Evolutionary conservation across 2,113 vertebrate genomes (phyloP).

Genomic region (Solea senegalensis): DNA sequence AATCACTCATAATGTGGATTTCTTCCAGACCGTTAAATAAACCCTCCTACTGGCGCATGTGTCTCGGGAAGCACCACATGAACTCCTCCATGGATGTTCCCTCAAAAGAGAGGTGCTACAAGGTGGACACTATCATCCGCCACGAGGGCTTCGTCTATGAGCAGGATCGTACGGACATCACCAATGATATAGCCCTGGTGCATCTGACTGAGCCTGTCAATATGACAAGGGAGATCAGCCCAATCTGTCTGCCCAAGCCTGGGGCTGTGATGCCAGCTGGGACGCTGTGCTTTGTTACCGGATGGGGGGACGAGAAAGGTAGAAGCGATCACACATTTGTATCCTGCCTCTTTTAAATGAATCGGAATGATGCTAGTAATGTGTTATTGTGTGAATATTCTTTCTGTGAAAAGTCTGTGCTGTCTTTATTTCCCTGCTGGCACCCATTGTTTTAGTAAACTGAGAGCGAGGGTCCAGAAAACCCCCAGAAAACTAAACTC

Average conservation of each 20-base stretch:
- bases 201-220: conserved; percentile 70
- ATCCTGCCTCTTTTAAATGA: no score
- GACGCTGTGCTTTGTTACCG: conserved; percentile 73
- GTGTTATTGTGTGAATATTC: no score
- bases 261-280: conserved; percentile 59
- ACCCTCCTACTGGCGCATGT: conserved; percentile 68
- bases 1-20: no score
- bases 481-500: no score
- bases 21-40: conserved; percentile 48
- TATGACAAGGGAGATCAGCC: conserved; percentile 75
- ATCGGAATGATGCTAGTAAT: no score
- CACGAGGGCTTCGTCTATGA: conserved; percentile 75
- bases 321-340: neutral
- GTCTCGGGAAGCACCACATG: conserved; percentile 79
- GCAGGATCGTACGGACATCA: conserved; percentile 60
- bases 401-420: no score
- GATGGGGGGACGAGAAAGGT: conserved; percentile 81
- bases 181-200: conserved; percentile 76
- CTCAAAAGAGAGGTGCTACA: conserved; percentile 67
- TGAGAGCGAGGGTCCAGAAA: no score
- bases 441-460: no score
- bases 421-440: no score
- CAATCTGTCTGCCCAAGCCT: conserved; percentile 72
- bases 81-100: conserved; percentile 70
- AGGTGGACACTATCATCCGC: conserved; percentile 67